Evolutionary conservation across 2,113 vertebrate species (phyloP).

Genomic region (Hemiprocne comata): DNA sequence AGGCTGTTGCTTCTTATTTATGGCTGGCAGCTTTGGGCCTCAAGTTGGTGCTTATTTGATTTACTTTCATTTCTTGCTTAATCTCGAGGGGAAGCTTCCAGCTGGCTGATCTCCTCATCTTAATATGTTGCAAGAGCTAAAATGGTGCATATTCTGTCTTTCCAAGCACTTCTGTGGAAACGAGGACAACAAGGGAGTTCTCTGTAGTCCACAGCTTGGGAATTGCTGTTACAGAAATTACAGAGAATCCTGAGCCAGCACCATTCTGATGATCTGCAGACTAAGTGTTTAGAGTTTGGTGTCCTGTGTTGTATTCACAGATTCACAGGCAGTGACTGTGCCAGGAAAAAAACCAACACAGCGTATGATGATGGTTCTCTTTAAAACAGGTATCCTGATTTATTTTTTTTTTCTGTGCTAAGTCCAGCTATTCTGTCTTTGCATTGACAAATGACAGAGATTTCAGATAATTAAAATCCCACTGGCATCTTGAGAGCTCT

Average conservation of each 20-base stretch:
- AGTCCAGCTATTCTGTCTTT: not conserved
- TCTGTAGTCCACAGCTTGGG: not conserved
- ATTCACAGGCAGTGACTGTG: not conserved
- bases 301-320: not conserved
- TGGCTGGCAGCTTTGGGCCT: not conserved
- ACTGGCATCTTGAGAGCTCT: not conserved
- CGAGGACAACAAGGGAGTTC: not conserved
- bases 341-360: not conserved
- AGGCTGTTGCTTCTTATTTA: not conserved
- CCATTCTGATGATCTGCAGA: not conserved
- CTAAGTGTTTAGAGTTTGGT: not conserved
- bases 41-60: not conserved
- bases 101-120: not conserved
- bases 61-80: conserved; percentile 29
- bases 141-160: not conserved
- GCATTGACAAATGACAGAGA: not conserved
- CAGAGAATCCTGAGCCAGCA: not conserved
- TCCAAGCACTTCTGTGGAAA: not conserved
- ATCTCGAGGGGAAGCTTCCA: not conserved
- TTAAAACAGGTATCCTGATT: not conserved
- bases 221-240: not conserved
- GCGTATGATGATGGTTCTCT: not conserved
- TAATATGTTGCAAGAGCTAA: not conserved
- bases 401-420: not conserved
- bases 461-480: not conserved